Evolutionary conservation across 2,888 invertebrate genomes (phyloP), one percentile per base, ranked within the genome.

Genomic region (Leptura quadrifasciata): DNA sequence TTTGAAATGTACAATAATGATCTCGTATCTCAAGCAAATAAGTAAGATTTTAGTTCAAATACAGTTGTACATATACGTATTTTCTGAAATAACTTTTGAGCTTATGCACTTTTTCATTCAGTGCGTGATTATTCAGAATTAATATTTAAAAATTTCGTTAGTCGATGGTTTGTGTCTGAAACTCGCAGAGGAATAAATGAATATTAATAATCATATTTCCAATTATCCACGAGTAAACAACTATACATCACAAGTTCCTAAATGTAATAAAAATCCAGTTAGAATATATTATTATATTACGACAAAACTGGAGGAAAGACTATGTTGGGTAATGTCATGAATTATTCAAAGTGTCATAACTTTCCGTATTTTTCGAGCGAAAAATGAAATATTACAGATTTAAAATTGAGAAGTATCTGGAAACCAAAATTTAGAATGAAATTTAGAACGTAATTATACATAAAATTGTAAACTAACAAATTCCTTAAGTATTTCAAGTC

Each of bases 321-420:
- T 4, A 5, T 47, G 47, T 15, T 47, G n/a, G 47, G n/a, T 47
- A 47, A 39, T n/a, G 47, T 47, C n/a, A 47, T 47, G 47, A 47
- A 47, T 47, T 47, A 47, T 47, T 47, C 47, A 47, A 47, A 12
- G 47, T 47, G 47, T 47, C 47, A 47, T 47, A 47, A 47, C 47
- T 47, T 31, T n/a, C n/a, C n/a, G 47, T n/a, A 47, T 47, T 5
- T 47, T 47, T 47, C 47, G 47, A 47, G 47, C n/a, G 47, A n/a
- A 47, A n/a, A 47, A 47, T 47, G 47, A 47, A 47, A 47, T 47
- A 47, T 47, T 15, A n/a, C 47, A 3, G 47, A 47, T 47, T 47
- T n/a, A n/a, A 47, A 47, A n/a, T 47, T 3, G n/a, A 47, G 6
- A 47, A 47, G 5, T n/a, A n/a, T n/a, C n/a, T n/a, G 47, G 0